A percentile compares a stretch with the other conserved stretches of the same genome.
These are phyloP conservation scores for Apogon hyalosoma DNA, from an alignment of 2,797 vertebrate species.

Conservation along the genomic window DNA sequence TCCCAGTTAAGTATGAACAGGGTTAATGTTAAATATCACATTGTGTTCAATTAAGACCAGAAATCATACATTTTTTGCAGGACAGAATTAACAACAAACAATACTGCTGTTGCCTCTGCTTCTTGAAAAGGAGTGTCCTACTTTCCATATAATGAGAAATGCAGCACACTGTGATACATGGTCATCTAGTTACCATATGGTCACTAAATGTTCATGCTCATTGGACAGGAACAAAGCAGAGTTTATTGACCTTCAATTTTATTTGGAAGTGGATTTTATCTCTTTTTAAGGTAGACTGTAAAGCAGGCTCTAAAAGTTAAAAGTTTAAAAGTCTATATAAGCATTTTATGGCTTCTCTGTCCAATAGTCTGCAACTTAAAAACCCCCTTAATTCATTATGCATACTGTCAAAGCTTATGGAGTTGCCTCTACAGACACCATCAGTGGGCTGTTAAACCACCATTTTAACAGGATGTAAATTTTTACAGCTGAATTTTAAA, in stretches of 20 bases:
- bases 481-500: constrained; percentile 50
- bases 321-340: constrained; percentile 10
- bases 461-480: constrained; percentile 46
- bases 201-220: constrained; percentile 2
- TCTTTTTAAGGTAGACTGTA: constrained; percentile 25
- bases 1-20: no score
- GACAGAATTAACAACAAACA: no score
- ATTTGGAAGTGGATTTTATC: constrained; percentile 17
- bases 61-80: no score
- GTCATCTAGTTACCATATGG: not conserved
- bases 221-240: constrained; percentile 7
- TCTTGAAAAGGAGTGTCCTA: no score
- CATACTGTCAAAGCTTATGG: constrained; percentile 52
- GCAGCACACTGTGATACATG: no score
- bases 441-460: constrained; percentile 53
- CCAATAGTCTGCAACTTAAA: constrained; percentile 35
- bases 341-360: constrained; percentile 46
- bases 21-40: no score
- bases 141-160: no score
- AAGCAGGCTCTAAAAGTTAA: constrained; percentile 1
- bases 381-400: constrained; percentile 51
- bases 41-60: no score
- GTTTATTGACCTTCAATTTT: constrained; percentile 21
- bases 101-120: no score
- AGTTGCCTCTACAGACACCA: constrained; percentile 51